These are phyloP conservation scores for Orestias chungarensis DNA, from an alignment of 2,797 vertebrate genomes.

Conservation along the genomic window DNA sequence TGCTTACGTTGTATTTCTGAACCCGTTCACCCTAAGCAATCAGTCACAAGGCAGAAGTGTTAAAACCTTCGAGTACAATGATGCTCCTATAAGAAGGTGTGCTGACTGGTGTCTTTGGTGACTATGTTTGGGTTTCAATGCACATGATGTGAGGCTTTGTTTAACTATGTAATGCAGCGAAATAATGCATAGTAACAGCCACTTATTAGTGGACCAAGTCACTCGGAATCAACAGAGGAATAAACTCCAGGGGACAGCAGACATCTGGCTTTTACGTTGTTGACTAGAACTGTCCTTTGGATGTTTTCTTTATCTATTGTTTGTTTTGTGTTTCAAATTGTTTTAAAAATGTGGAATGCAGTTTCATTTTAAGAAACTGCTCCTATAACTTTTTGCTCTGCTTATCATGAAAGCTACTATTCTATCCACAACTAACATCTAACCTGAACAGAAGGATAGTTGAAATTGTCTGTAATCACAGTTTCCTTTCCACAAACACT, in stretches of 20 bases:
- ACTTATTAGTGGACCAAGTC: constrained; percentile 12
- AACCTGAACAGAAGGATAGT: neutral
- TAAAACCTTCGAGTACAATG: constrained; percentile 31
- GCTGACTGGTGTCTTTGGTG: constrained; percentile 12
- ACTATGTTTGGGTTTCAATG: constrained; percentile 56
- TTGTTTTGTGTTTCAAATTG: neutral
- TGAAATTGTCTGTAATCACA: neutral
- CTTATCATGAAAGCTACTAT: neutral
- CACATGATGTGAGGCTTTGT: constrained; percentile 53
- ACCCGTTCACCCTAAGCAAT: neutral
- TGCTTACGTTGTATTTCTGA: neutral
- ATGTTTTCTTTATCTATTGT: neutral
- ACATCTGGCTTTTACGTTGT: neutral
- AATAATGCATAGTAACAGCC: constrained; percentile 63
- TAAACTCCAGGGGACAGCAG: neutral
- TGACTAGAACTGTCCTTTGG: neutral
- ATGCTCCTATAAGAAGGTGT: constrained; percentile 8
- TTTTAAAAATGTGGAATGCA: neutral
- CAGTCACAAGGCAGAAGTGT: constrained; percentile 34
- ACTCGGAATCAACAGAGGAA: constrained; percentile 1
- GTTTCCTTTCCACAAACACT: neutral
- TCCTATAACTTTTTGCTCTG: neutral
- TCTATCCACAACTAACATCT: neutral
- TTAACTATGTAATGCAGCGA: constrained; percentile 68
- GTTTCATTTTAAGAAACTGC: neutral